Conservation (phyloP, 2,113 vertebrate species). For the Pangasianodon hypophthalmus region DNA sequence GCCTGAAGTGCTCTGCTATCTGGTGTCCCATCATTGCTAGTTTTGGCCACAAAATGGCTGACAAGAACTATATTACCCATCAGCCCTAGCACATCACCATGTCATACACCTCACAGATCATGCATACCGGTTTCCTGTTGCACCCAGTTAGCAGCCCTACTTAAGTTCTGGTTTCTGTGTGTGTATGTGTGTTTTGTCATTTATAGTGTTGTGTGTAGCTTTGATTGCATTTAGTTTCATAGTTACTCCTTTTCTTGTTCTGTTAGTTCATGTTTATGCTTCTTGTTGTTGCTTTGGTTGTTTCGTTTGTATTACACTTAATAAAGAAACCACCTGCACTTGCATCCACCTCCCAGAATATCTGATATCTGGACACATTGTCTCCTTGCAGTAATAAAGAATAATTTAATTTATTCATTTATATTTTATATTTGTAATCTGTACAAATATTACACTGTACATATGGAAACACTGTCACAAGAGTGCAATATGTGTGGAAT, state of each 20-base stretch:
- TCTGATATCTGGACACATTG: not conserved
- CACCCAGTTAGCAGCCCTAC: too few relatives aligned
- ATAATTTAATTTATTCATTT: too few relatives aligned
- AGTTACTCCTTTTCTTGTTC: not conserved
- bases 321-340: too few relatives aligned
- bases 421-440: too few relatives aligned
- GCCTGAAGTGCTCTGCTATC: not conserved
- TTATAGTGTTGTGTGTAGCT: not conserved
- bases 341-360: not conserved
- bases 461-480: too few relatives aligned
- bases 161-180: not conserved
- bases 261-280: too few relatives aligned
- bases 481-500: not conserved
- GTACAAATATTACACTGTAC: too few relatives aligned
- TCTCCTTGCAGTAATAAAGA: too few relatives aligned
- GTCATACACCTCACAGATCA: not conserved
- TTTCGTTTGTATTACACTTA: not conserved
- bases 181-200: not conserved
- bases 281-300: not conserved
- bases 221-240: not conserved
- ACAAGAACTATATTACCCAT: too few relatives aligned
- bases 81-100: too few relatives aligned
- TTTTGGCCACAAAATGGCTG: not conserved
- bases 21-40: not conserved
- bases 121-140: too few relatives aligned